These are phyloP conservation scores for Numenius phaeopus DNA, from an alignment of 2,797 vertebrate genomes.

Conservation along the genomic window DNA sequence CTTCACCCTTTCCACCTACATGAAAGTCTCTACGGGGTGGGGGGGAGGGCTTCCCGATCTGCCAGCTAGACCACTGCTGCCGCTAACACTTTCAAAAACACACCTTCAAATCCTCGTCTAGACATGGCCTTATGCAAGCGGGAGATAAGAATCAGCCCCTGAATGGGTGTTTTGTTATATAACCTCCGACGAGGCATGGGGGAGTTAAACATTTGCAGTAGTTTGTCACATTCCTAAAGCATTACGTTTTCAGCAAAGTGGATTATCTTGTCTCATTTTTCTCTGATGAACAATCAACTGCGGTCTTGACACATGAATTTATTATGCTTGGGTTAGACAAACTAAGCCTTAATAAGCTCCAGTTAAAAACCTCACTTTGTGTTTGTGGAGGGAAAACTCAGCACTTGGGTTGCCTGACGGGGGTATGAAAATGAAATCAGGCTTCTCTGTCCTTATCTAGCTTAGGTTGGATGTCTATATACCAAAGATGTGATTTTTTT, in stretches of 20 bases:
- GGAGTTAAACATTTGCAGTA: slow-evolving; percentile 61
- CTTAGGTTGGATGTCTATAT: slow-evolving; percentile 35
- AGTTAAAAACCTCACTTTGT: slow-evolving; percentile 33
- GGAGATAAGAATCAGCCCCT: slow-evolving; percentile 57
- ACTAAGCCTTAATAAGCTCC: slow-evolving; percentile 46
- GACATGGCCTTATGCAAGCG: slow-evolving; percentile 28
- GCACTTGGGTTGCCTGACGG: not conserved
- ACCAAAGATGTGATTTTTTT: slow-evolving; percentile 39
- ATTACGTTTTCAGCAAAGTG: slow-evolving; percentile 48
- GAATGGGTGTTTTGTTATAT: slow-evolving; percentile 64
- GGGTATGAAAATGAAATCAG: slow-evolving; percentile 6
- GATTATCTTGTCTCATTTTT: slow-evolving; percentile 71
- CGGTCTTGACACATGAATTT: slow-evolving; percentile 58
- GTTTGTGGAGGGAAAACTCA: slow-evolving; percentile 1
- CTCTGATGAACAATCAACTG: slow-evolving; percentile 56
- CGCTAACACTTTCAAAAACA: slow-evolving; percentile 37
- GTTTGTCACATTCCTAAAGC: slow-evolving; percentile 62
- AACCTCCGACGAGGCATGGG: not conserved
- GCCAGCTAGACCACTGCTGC: not conserved
- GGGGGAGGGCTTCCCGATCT: not conserved
- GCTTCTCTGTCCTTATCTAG: not conserved
- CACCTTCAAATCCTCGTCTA: slow-evolving; percentile 68
- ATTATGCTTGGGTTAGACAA: slow-evolving; percentile 65
- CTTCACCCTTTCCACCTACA: not conserved
- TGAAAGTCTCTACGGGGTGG: not conserved